Evolutionary conservation across 1,140 invertebrate species (phyloP).

Genomic region (Pomacea maculata): DNA sequence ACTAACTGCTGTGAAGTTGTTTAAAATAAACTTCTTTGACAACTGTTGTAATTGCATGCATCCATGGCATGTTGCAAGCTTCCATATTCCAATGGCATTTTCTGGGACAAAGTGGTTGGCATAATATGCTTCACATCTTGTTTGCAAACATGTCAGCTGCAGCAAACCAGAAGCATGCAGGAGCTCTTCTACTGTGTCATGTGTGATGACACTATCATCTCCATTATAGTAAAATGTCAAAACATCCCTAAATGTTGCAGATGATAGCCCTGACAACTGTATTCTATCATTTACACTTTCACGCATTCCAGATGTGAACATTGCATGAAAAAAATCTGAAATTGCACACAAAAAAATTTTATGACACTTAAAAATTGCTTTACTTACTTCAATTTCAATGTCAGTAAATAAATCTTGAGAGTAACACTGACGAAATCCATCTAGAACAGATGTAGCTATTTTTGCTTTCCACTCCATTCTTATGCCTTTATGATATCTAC

Average conservation of each 20-base stretch:
- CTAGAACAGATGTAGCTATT: slow-evolving; percentile 26
- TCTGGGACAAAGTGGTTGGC: slow-evolving; percentile 34
- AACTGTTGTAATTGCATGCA: slow-evolving; percentile 32
- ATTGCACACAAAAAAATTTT: slow-evolving; percentile 82
- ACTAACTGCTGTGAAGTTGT: slow-evolving; percentile 32
- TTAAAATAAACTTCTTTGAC: slow-evolving; percentile 36
- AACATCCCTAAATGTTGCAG: slow-evolving; percentile 35
- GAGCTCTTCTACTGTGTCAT: slow-evolving; percentile 42
- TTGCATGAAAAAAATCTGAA: slow-evolving; percentile 91
- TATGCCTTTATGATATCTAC: no score
- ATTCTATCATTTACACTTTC: slow-evolving; percentile 68
- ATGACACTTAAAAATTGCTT: slow-evolving; percentile 32
- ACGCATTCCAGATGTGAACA: slow-evolving; percentile 85
- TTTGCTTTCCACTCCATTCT: slow-evolving; percentile 21
- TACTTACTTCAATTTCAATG: slow-evolving; percentile 30
- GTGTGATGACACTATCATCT: slow-evolving; percentile 33
- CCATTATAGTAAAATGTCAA: slow-evolving; percentile 44
- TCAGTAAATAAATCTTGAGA: slow-evolving; percentile 25
- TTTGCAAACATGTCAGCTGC: slow-evolving; percentile 42
- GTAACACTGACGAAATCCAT: slow-evolving; percentile 21
- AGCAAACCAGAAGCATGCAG: slow-evolving; percentile 41
- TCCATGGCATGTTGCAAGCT: slow-evolving; percentile 37
- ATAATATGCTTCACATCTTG: slow-evolving; percentile 45
- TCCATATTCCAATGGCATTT: slow-evolving; percentile 44
- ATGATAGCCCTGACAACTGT: slow-evolving; percentile 28